Base-by-base conservation (phyloP, 2,888 invertebrate genomes). In the Teinopalpus imperialis region DNA sequence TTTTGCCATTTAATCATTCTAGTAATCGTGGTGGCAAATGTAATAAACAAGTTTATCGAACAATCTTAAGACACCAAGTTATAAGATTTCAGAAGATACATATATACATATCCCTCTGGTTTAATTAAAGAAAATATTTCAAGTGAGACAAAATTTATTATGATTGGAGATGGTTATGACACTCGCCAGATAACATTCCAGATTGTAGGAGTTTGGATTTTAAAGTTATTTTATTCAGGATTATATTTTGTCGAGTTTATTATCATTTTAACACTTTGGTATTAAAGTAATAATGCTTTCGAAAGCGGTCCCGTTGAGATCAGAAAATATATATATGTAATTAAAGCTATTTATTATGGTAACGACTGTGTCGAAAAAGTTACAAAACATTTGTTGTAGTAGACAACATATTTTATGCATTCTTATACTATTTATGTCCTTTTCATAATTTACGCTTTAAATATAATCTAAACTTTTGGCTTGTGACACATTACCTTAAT, bases 111-210 rank as follows among this genome's bases (percentile, higher is more conserved):
- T 10, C 13, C 27, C 12, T 14, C 6, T 12, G 27, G 8, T 27
- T 30, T 29, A 36, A 43, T 36, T 29, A 24, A 31, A 30, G 23
- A 30, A 31, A 24, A 36, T 30, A 23, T 24, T 27, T 43, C 12
- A 12, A 30, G 8, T 30, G 6, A 14, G 24, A 16, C n/a, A n/a
- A 14, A 24, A 24, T 43, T 26, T 43, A 31, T 43, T 31, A 43
- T 43, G 36, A 37, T 37, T 43, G 36, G 36, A 10, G 12, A 36
- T 13, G 10, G 14, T 43, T 37, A 37, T 43, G 43, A 18, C 36
- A 31, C 30, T 37, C 18, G 36, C 8, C 10, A 37, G 36, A 43
- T 43, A 36, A 43, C 14, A 30, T 23, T 23, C 23, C 8, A 37
- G 24, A 31, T 36, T 21, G 36, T 36, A 9, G 10, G 16, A 31